Base-by-base conservation (phyloP, 2,888 invertebrate genomes). In the Seira ritae region DNA sequence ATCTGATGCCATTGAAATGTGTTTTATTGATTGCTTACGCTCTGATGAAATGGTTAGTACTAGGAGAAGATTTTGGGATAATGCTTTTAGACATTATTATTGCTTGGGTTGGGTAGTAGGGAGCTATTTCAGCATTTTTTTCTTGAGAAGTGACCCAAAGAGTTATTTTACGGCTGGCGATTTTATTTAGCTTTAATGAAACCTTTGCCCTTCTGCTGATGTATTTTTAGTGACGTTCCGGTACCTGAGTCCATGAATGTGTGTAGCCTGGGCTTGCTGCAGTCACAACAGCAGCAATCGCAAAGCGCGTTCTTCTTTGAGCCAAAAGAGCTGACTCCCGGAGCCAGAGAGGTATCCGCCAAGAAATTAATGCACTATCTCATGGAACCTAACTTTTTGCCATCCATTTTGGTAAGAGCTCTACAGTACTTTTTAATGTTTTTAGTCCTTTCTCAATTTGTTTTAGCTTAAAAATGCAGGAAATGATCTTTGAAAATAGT, bases 1-100 rank as follows among this genome's bases (percentile, higher is more conserved):
- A n/a, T 66, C 70, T 78, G 15, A 46, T 68, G 70, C 66, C 60
- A 65, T 8, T 71, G 42, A 78, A 78, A 78, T 78, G 78, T 24
- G 66, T 78, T 78, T 50, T 78, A 78, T 78, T 78, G 78, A 78
- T 78, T 78, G 78, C 71, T 71, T 78, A 66, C 50, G 70, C 78
- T 66, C 65, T 78, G 46, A 71, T 71, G 66, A 46, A 66, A 66
- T 71, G 78, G 78, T 78, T 31, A 78, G 78, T 60, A 60, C 22
- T 0, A 19, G 20, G 42, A n/a, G n/a, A n/a, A n/a, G 8, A 8
- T 31, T 31, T 31, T 31, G 31, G 31, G 31, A 31, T 31, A 31
- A n/a, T 31, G 8, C 31, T 2, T 31, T 31, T 55, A 55, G 15
- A 15, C 55, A 55, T 17, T 42, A 42, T n/a, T 55, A 55, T 15